Evolutionary conservation across 92 coral and sea anemone genomes (phyloP), one percentile per base, ranked within the genome.

Genomic region (Palythoa caribaeorum): DNA sequence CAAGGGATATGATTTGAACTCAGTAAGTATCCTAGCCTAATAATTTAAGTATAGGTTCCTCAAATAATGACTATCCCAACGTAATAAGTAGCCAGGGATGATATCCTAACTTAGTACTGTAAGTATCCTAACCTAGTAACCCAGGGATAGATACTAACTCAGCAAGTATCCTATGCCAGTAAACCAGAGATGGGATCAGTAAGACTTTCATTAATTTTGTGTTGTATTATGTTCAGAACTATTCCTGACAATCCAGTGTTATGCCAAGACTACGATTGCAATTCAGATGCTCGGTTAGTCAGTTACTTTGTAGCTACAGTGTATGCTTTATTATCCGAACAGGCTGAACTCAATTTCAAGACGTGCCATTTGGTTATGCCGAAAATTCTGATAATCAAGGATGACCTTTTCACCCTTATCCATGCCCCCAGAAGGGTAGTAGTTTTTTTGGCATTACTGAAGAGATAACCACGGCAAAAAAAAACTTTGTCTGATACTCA

Each of bases 261-360:
- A 65, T 96, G 99, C 79, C 85, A 96, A 68, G 91, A 93, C 28
- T 96, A 95, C 86, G 96, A 96, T 92, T 96, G 99, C 78, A 92
- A 92, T 78, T 87, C 40, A 21, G 99, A 96, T 89, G 84, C 78
- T 52, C 91, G 96, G 99, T 95, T 13, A 89, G 94, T 68, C 13
- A 19, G 2, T 68, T 3, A 8, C 10, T 68, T 3, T 68, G 21
- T 68, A 68, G 8, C 19, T 6, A 65, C 69, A 62, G 38, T 68
- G 10, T 19, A 21, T 68, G 15, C 20, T 28, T 0, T 0, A 28
- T 28, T 28, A 28, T 28, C 28, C 0, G 28, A 28, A 0, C 0
- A 28, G 20, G 69, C 5, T 62, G 20, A 14, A 12, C 20, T 62
- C 9, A 2, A 0, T n/a, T 62, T 13, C 0, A 17, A 1, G 2